Percentiles rank a stretch among this genome's conserved stretches.
These are phyloP conservation scores for Tipula confusa DNA, from an alignment of 2,888 invertebrate species.

Conservation along the genomic window DNA sequence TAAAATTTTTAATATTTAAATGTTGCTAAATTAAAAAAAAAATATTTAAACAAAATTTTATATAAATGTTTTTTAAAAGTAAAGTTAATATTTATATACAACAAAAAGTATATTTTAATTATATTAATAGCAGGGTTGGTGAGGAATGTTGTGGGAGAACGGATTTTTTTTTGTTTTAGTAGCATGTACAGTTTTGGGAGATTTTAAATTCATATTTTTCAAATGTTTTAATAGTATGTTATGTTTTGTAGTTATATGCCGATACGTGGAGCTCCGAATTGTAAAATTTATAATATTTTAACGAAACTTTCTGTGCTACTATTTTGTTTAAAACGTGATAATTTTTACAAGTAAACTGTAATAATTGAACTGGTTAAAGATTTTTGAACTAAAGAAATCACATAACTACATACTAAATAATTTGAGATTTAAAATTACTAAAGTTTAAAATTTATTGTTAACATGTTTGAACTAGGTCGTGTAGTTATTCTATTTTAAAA, in stretches of 20 bases:
- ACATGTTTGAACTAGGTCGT: too few relatives aligned
- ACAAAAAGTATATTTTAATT: not conserved
- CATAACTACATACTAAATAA: too few relatives aligned
- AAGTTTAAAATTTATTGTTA: too few relatives aligned
- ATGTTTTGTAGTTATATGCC: not conserved
- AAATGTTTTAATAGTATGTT: not conserved
- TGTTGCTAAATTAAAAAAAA: not conserved
- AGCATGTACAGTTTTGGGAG: not conserved
- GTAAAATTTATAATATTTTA: too few relatives aligned
- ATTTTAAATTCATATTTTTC: not conserved
- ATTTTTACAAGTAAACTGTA: too few relatives aligned
- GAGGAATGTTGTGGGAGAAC: not conserved
- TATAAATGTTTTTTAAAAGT: not conserved
- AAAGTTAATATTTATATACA: not conserved
- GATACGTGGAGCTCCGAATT: not conserved
- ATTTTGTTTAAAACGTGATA: too few relatives aligned
- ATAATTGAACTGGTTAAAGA: too few relatives aligned
- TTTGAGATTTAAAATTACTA: too few relatives aligned
- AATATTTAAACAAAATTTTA: slow-evolving; percentile 3
- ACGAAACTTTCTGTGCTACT: too few relatives aligned
- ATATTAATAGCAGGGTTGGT: not conserved
- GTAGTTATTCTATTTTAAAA: too few relatives aligned
- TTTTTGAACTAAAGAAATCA: too few relatives aligned
- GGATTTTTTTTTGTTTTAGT: not conserved
- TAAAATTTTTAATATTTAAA: not conserved